These are phyloP conservation scores for Epinephelus fuscoguttatus DNA, from an alignment of 2,113 vertebrate genomes.

Conservation along the genomic window DNA sequence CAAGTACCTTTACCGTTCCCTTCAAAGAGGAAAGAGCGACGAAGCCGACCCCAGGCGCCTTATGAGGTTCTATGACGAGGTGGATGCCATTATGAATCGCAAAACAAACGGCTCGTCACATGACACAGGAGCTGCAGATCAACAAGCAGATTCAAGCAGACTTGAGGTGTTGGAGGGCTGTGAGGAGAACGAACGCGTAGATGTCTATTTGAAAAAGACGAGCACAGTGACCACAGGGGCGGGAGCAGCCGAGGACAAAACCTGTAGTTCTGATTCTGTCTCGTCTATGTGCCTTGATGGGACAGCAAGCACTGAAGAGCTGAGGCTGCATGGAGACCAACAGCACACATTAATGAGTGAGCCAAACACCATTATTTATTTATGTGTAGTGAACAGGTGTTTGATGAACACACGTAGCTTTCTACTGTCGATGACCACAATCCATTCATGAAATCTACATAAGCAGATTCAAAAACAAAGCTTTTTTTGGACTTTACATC, in stretches of 20 bases:
- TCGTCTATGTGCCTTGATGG: constrained; percentile 20
- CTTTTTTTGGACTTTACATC: neutral
- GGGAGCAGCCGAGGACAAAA: constrained; percentile 34
- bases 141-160: constrained; percentile 7
- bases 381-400: neutral
- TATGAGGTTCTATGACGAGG: constrained; percentile 91
- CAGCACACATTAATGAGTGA: constrained; percentile 60
- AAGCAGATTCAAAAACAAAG: neutral
- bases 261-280: constrained; percentile 14
- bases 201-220: constrained; percentile 9
- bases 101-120: constrained; percentile 20
- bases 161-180: constrained; percentile 9
- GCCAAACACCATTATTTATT: constrained; percentile 4
- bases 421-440: neutral
- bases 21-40: constrained; percentile 87
- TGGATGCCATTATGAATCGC: constrained; percentile 87
- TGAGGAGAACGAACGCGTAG: constrained; percentile 31
- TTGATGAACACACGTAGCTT: neutral
- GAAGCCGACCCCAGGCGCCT: constrained; percentile 83
- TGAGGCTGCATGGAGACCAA: neutral
- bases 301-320: constrained; percentile 5
- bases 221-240: neutral
- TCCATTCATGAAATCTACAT: neutral
- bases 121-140: constrained; percentile 21
- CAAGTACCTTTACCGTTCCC: constrained; percentile 90